phyloP scores from a whole-genome alignment of 2,113 vertebrate genomes.

The Monopterus albus region DNA sequence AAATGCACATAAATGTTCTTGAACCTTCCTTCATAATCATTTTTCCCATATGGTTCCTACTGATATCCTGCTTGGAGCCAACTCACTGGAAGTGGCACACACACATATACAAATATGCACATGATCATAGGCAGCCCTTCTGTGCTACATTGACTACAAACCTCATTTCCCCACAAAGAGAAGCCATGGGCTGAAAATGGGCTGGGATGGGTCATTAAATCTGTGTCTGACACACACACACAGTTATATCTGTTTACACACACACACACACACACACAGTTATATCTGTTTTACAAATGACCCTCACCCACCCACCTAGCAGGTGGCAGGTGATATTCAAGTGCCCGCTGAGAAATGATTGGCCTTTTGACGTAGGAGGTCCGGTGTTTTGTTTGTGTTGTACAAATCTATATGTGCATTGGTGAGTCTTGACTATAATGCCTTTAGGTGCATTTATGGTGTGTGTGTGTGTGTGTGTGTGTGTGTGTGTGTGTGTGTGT shows the following conservation, averaged over 20 bases:
- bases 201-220: slow-evolving; percentile 80
- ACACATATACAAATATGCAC: slow-evolving; percentile 2
- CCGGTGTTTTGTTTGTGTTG: background rate
- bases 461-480: slow-evolving; percentile 14
- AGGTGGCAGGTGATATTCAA: slow-evolving; percentile 52
- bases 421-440: slow-evolving; percentile 15
- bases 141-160: slow-evolving; percentile 81
- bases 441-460: slow-evolving; percentile 29
- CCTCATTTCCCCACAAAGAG: slow-evolving; percentile 78
- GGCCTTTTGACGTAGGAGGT: slow-evolving; percentile 46
- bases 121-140: slow-evolving; percentile 59
- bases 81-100: slow-evolving; percentile 54
- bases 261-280: slow-evolving; percentile 17
- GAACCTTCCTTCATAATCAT: slow-evolving; percentile 69
- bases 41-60: slow-evolving; percentile 72
- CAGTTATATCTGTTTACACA: slow-evolving; percentile 8
- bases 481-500: too few species aligned
- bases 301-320: slow-evolving; percentile 54
- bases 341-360: slow-evolving; percentile 55
- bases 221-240: slow-evolving; percentile 57
- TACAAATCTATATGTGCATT: background rate
- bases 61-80: slow-evolving; percentile 72
- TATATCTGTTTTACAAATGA: slow-evolving; percentile 41
- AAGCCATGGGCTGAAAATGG: slow-evolving; percentile 77
- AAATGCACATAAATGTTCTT: slow-evolving; percentile 60